Evolutionary conservation across 2,113 vertebrate species (phyloP).

Genomic region (Peromyscus polionotus): DNA sequence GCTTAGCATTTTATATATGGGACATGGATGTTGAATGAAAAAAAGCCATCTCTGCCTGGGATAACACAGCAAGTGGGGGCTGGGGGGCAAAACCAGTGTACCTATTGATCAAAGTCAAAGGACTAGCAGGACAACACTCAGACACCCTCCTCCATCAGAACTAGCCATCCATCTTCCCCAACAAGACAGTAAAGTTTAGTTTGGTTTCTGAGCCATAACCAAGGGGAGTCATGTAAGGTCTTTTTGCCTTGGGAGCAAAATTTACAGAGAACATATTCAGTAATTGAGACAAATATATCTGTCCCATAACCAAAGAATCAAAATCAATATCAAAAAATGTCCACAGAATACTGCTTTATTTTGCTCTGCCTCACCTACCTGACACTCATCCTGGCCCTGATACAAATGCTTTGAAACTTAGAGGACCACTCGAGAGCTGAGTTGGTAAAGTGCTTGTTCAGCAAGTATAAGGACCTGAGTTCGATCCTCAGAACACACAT

Average conservation of each 20-base stretch:
- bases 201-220: background rate
- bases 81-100: background rate
- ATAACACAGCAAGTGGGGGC: background rate
- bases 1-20: background rate
- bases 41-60: background rate
- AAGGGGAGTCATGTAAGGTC: background rate
- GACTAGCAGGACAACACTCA: background rate
- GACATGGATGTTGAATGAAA: background rate
- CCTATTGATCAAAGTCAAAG: background rate
- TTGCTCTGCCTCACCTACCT: background rate
- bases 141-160: background rate
- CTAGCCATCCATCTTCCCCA: background rate
- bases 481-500: background rate
- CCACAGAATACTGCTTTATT: background rate
- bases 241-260: background rate
- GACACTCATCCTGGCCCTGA: background rate
- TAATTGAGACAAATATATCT: background rate
- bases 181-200: background rate
- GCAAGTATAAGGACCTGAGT: background rate
- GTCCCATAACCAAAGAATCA: background rate
- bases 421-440: background rate
- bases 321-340: background rate
- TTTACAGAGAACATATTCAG: background rate
- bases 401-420: constrained; percentile 1
- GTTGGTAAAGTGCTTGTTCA: background rate